Evolutionary conservation across 2,113 vertebrate species (phyloP).

Genomic region (Odontesthes bonariensis): DNA sequence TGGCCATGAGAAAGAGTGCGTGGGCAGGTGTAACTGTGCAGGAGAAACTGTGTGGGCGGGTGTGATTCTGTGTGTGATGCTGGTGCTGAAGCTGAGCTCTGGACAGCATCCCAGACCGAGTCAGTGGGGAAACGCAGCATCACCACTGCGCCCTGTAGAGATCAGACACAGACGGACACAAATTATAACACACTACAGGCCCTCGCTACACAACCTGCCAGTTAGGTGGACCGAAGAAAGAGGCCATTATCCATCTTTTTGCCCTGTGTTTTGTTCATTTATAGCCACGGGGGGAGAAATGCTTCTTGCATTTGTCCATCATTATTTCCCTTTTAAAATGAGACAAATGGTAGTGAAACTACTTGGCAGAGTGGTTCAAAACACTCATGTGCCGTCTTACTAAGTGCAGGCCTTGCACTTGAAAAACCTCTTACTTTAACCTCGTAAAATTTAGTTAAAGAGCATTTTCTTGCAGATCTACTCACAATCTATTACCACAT

Average conservation of each 20-base stretch:
- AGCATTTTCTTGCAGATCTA: slow-evolving; percentile 24
- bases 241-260: slow-evolving; percentile 17
- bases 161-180: slow-evolving; percentile 37
- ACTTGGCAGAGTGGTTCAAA: slow-evolving; percentile 30
- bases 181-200: slow-evolving; percentile 17
- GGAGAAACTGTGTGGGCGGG: slow-evolving; percentile 41
- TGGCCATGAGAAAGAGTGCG: slow-evolving; percentile 39
- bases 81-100: slow-evolving; percentile 58
- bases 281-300: slow-evolving; percentile 11
- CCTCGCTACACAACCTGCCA: slow-evolving; percentile 18
- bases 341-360: slow-evolving; percentile 42
- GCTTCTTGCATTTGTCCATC: slow-evolving; percentile 26
- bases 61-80: slow-evolving; percentile 34
- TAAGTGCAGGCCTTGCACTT: slow-evolving; percentile 37
- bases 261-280: slow-evolving; percentile 14
- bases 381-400: not conserved
- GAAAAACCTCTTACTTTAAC: slow-evolving; percentile 33
- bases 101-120: slow-evolving; percentile 52
- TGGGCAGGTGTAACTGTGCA: slow-evolving; percentile 50
- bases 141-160: slow-evolving; percentile 28
- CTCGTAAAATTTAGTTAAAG: slow-evolving; percentile 39
- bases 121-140: slow-evolving; percentile 55
- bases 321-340: slow-evolving; percentile 31
- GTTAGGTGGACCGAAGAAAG: slow-evolving; percentile 10
- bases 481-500: slow-evolving; percentile 15